Percentiles rank a stretch among this genome's conserved stretches.
phyloP scores from a whole-genome alignment of 2,888 invertebrate species.

The Cenopis cana region DNA sequence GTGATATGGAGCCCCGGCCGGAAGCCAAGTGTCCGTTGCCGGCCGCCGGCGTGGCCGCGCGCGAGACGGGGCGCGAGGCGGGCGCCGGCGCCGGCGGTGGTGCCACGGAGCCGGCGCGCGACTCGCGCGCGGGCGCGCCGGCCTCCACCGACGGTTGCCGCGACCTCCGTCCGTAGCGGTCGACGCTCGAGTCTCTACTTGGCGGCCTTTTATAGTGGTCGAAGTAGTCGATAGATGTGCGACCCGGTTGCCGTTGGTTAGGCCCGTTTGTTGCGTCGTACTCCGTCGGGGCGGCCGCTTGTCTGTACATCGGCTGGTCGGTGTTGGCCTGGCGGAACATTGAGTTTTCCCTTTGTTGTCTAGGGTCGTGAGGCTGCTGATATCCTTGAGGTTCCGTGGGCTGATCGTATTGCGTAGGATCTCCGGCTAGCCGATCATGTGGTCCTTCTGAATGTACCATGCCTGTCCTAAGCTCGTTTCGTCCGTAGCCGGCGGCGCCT shows the following conservation, averaged over 20 bases:
- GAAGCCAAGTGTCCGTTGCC: conserved; percentile 89
- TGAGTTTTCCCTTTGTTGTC: conserved; percentile 75
- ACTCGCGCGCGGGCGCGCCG: conserved; percentile 75
- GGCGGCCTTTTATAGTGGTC: conserved; percentile 97
- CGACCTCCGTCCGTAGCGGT: conserved; percentile 91
- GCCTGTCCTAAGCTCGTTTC: conserved; percentile 72
- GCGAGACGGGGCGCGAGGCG: conserved; percentile 85
- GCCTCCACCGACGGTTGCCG: conserved; percentile 93
- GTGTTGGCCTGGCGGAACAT: conserved; percentile 76
- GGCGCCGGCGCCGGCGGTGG: conserved; percentile 89
- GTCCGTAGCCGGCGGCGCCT: conserved; percentile 61
- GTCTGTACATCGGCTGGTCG: conserved; percentile 81
- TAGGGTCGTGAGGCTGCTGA: conserved; percentile 63
- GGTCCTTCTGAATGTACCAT: conserved; percentile 74
- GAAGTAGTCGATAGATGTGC: conserved; percentile 93
- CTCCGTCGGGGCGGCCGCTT: conserved; percentile 72
- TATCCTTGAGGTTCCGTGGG: conserved; percentile 63
- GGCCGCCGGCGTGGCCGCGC: conserved; percentile 81
- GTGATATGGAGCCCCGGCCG: conserved; percentile 84
- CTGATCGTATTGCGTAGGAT: conserved; percentile 36
- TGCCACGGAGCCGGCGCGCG: conserved; percentile 90
- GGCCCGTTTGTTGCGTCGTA: conserved; percentile 70
- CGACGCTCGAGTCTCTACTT: conserved; percentile 94
- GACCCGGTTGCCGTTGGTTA: conserved; percentile 71
- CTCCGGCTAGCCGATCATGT: conserved; percentile 60